Conservation (phyloP, 1,140 invertebrate species). For the Cheumatopsyche charites region DNA sequence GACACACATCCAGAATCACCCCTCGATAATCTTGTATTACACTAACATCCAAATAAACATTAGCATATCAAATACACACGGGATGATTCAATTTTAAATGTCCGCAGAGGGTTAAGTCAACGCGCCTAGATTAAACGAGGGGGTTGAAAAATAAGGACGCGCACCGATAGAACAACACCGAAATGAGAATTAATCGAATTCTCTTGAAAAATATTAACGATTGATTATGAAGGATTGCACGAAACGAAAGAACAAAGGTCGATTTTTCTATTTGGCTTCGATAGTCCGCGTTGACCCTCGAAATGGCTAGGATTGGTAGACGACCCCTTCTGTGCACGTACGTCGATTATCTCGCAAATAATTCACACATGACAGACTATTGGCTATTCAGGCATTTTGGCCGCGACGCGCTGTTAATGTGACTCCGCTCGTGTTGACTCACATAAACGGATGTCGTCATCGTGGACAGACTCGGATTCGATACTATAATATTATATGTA, state of each 20-base stretch:
- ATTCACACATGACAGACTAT: slow-evolving; percentile 48
- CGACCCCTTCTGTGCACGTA: slow-evolving; percentile 37
- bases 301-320: slow-evolving; percentile 1
- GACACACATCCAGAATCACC: background rate
- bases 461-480: too few species aligned
- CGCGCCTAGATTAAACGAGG: background rate
- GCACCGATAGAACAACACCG: too few species aligned
- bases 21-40: slow-evolving; percentile 33
- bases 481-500: too few species aligned
- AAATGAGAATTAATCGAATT: too few species aligned
- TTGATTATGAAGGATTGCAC: too few species aligned
- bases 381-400: slow-evolving; percentile 48
- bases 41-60: slow-evolving; percentile 44
- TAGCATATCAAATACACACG: slow-evolving; percentile 47
- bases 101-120: slow-evolving; percentile 31
- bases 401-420: slow-evolving; percentile 46
- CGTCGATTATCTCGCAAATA: slow-evolving; percentile 48
- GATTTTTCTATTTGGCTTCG: too few species aligned
- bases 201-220: too few species aligned
- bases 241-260: too few species aligned
- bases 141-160: background rate
- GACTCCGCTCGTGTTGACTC: slow-evolving; percentile 37
- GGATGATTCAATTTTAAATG: slow-evolving; percentile 48
- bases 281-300: background rate
- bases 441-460: slow-evolving; percentile 13